Conservation (phyloP, 92 coral and sea anemone species). For the Zoanthus sociatus region DNA sequence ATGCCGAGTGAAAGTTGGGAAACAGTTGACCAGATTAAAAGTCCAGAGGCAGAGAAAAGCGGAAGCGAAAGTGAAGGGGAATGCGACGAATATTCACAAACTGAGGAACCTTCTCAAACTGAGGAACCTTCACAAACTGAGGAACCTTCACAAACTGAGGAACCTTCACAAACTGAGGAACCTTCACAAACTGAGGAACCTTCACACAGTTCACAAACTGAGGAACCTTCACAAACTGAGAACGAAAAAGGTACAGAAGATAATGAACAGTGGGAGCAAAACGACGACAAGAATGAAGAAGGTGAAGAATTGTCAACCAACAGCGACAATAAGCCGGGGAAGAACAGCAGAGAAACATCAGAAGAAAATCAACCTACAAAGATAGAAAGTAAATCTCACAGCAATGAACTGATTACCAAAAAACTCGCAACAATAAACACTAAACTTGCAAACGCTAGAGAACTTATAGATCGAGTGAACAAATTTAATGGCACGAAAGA, state of each 20-base stretch:
- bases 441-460: conserved; percentile 52
- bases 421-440: conserved; percentile 47
- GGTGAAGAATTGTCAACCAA: neutral
- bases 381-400: neutral
- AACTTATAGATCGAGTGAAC: conserved; percentile 45
- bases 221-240: too few relatives aligned
- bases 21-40: neutral
- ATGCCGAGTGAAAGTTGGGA: neutral
- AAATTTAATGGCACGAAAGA: conserved; percentile 45
- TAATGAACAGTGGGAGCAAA: neutral
- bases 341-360: neutral
- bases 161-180: too few relatives aligned
- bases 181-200: too few relatives aligned
- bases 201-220: too few relatives aligned
- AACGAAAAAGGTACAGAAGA: neutral
- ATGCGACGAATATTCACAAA: neutral
- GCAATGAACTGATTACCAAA: neutral
- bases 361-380: neutral
- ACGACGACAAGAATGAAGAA: neutral
- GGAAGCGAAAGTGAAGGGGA: neutral
- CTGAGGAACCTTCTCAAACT: neutral
- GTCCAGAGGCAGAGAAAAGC: neutral
- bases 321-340: neutral
- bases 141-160: too few relatives aligned
- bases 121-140: neutral